Evolutionary conservation across 2,797 vertebrate species (phyloP), one percentile per base, ranked within the genome.

Genomic region (Chiroxiphia lanceolata): DNA sequence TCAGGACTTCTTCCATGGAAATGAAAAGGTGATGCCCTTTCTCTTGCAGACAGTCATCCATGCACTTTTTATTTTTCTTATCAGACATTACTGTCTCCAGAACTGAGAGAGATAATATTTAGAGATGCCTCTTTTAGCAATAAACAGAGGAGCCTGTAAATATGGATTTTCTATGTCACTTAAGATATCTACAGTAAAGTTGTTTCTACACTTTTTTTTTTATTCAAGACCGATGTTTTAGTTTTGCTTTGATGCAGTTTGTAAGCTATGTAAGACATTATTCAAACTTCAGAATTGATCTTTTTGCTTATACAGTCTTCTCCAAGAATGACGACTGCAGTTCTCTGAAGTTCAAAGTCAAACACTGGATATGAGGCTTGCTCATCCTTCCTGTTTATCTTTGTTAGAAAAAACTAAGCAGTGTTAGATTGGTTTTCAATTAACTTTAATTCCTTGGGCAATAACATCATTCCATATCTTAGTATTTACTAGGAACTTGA

Each of bases 311-410:
- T 53, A 54, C 16, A 74, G 8, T 54, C 51, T 82, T 23, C 70
- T 78, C 56, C 87, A 65, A 61, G n/a, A 83, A 38, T 88, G 25
- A 54, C 71, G 21, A 27, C 74, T 78, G 33, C 51, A 88, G 44
- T 19, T 92, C 50, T 47, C 9, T 59, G 64, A 59, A 88, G 10
- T 63, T 87, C 34, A 29, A 67, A 77, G 69, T 57, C 79, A 86
- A 48, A 83, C 14, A 48, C 16, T 74, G 17, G 16, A 11, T 68
- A 12, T 38, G 34, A 60, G 15, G 12, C 48, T 86, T 79, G 44
- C 23, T 76, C n/a, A 60, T 83, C 36, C 33, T 78, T 94, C 67
- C 78, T 93, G 63, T 84, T 94, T 88, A 22, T 75, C 69, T 92
- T 94, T 38, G 5, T 65, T 50, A 75, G 74, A 79, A 47, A 70